Base-by-base conservation (phyloP, 2,797 vertebrate genomes). In the Acanthurus tractus region DNA sequence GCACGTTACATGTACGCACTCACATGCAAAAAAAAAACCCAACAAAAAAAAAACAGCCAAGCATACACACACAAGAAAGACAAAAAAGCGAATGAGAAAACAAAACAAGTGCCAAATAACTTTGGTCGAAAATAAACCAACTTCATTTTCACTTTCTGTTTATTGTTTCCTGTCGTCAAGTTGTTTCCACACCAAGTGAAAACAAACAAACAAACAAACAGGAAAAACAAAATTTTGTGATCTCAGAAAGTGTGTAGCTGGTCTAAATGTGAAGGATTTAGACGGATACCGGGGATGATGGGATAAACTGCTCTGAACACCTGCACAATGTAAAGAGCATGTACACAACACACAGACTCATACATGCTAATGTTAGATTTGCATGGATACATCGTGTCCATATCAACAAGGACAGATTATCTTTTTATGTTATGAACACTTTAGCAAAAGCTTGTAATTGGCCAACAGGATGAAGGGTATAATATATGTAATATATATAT, bases 21-120 rank as follows among this genome's bases (percentile, higher is more conserved):
- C 69, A 7, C 54, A 29, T 42, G 25, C 57, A 44, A 49, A 54
- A 34, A 34, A 29, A 3, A 29, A 29, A 29, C 2, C 2, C 6
- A 34, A 34, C 6, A 34, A 34, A 34, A 0, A 6, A 34, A 34
- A 6, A 34, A 34, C 29, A 34, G 0, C 29, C 29, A 34, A 34
- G 29, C 64, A 23, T 58, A 49, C 63, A 22, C 10, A 20, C 23
- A 22, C n/a, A 14, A 15, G 18, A 15, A 45, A 38, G 12, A 11
- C 56, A 55, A 52, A 52, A 8, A 50, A 10, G 29, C 3, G 25
- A 20, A 56, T 15, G 2, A 0, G 3, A 8, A 9, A 46, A 22
- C n/a, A 34, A 49, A 74, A 29, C 20, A 55, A 58, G 23, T 42
- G 13, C 81, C 17, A 54, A 50, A 67, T 57, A 57, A 45, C 14